Percentiles rank a stretch among this genome's conserved stretches.
Conservation (phyloP, 2,797 vertebrate genomes). For the Dendrocincla tyrannina region DNA sequence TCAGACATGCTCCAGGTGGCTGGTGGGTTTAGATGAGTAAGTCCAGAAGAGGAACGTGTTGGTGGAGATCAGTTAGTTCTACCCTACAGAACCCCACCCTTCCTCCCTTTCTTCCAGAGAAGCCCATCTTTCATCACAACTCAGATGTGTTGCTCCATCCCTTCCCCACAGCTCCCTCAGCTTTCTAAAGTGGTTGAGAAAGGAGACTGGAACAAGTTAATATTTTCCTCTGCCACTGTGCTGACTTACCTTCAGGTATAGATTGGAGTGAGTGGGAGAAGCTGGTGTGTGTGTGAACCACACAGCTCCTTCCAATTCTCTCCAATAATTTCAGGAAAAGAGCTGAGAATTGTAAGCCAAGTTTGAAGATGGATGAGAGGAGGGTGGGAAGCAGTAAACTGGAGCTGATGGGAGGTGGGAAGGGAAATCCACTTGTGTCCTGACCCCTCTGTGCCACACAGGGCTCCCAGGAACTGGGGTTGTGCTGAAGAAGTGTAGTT, state of each 20-base stretch:
- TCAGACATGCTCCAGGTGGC: neutral
- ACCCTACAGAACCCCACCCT: neutral
- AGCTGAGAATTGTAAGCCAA: neutral
- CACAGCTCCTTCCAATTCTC: neutral
- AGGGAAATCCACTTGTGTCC: neutral
- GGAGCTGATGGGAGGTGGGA: neutral
- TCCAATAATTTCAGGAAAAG: neutral
- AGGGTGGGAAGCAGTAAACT: neutral
- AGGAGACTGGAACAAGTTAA: neutral
- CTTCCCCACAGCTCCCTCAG: neutral
- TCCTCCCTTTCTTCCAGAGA: neutral
- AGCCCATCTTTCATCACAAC: neutral
- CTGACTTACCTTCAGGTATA: neutral
- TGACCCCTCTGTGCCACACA: neutral
- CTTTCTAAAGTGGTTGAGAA: neutral
- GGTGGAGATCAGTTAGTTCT: neutral
- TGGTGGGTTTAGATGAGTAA: constrained; percentile 38
- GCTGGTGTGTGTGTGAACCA: neutral
- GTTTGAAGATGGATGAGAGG: neutral
- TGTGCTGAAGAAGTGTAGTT: no score
- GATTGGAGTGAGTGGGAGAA: neutral
- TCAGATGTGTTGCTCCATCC: neutral
- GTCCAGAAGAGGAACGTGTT: neutral
- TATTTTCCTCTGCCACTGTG: neutral
- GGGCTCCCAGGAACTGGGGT: no score